A percentile compares a stretch with the other conserved stretches of the same genome.
phyloP scores from a whole-genome alignment of 1,140 invertebrate genomes.

The Lasioglossum baleicum region DNA sequence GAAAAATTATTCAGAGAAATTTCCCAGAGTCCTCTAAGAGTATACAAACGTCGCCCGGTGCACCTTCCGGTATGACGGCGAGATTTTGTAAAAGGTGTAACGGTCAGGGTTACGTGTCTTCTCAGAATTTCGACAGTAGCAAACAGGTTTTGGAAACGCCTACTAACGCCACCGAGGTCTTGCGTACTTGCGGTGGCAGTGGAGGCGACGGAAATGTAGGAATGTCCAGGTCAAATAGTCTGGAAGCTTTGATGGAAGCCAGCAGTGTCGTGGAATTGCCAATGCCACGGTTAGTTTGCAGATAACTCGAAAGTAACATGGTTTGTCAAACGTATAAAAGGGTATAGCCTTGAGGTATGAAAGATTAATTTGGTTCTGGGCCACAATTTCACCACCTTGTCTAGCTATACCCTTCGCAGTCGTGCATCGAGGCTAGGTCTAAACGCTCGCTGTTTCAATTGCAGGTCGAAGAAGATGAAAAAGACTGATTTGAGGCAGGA shows the following conservation, averaged over 20 bases:
- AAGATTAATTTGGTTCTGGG: no score
- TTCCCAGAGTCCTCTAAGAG: constrained; percentile 75
- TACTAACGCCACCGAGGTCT: constrained; percentile 74
- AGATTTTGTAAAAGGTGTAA: constrained; percentile 69
- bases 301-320: no score
- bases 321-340: no score
- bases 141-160: constrained; percentile 73
- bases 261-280: constrained; percentile 83
- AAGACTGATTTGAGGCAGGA: constrained; percentile 54
- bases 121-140: constrained; percentile 59
- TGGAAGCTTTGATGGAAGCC: constrained; percentile 74
- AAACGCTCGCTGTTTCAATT: constrained; percentile 20
- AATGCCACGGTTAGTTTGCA: constrained; percentile 79
- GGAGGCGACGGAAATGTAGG: constrained; percentile 53
- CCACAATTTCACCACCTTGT: no score
- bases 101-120: constrained; percentile 55
- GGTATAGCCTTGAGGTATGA: no score
- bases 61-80: constrained; percentile 42
- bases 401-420: no score
- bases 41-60: constrained; percentile 59
- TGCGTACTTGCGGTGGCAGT: constrained; percentile 67
- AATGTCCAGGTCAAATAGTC: constrained; percentile 64
- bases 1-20: constrained; percentile 75
- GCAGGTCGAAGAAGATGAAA: constrained; percentile 65
- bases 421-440: no score